Base-by-base conservation (phyloP, 2,797 vertebrate species). In the Pipistrellus kuhlii region DNA sequence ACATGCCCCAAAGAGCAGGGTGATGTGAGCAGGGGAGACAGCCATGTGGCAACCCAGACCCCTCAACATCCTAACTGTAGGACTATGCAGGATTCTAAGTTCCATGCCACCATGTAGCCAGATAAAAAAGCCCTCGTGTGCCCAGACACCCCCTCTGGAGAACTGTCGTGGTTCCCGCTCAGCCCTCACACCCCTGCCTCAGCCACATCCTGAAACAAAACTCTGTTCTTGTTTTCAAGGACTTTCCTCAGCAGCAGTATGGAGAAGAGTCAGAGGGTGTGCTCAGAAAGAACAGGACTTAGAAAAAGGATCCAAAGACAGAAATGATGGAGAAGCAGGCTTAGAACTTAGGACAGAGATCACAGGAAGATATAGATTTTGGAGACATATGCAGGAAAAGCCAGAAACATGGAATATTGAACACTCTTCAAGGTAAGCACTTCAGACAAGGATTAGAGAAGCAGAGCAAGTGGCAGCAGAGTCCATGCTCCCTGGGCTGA, bases 401-500 rank as follows among this genome's bases (percentile, higher is more conserved):
- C 53, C 35, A 38, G 30, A 10, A 2, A 15, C 6, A 6, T 12
- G 1, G 21, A 64, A 89, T 53, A 71, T 38, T 23, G 27, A 76
- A 78, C 2, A 41, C 27, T 32, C 59, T 68, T 71, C 17, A 46
- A 57, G 11, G 59, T 20, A 66, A 64, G 35, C 44, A 55, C 12
- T 80, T 69, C n/a, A 59, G 27, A 25, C 2, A 68, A 62, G 20
- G 77, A 5, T 30, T 6, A 35, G 48, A 46, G 48, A 64, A 20
- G 41, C 10, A 69, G 57, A 71, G 41, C 6, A 71, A n/a, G 35
- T 6, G 10, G 68, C 46, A 66, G 41, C 14, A 85, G 12, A 53
- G 41, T 4, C 4, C 35, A 6, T 0, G 8, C 48, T 8, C 71
- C 41, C 25, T 0, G 11, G 44, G 44, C 87, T n/a, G 7, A 7